Percentiles rank a stretch among this genome's conserved stretches.
Evolutionary conservation across 2,797 vertebrate species (phyloP).

Genomic region (Threskiornis aethiopicus): DNA sequence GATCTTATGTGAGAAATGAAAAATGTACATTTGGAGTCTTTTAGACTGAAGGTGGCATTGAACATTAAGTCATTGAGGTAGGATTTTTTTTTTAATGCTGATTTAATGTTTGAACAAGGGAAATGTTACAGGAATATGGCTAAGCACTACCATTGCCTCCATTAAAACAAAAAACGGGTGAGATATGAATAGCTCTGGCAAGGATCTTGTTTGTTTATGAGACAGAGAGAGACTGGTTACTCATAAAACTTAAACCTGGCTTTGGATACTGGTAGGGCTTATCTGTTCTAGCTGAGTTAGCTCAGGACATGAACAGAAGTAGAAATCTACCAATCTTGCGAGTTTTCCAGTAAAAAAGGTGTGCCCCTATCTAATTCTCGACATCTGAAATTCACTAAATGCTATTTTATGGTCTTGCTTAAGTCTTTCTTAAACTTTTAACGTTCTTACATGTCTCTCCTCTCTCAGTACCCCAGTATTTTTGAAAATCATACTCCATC

Average conservation of each 20-base stretch:
- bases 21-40: background rate
- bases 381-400: background rate
- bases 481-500: background rate
- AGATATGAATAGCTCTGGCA: background rate
- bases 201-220: background rate
- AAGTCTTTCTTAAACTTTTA: background rate
- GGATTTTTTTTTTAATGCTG: background rate
- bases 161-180: background rate
- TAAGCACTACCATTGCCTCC: background rate
- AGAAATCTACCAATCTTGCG: background rate
- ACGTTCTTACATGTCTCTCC: background rate
- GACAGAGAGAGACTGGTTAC: background rate
- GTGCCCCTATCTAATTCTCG: background rate
- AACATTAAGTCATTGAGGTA: background rate
- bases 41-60: background rate
- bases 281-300: background rate
- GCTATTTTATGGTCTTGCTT: background rate
- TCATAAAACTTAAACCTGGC: background rate
- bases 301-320: background rate
- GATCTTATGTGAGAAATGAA: background rate
- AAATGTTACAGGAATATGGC: background rate
- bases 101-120: background rate
- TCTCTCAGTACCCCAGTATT: background rate
- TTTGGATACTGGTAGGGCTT: background rate
- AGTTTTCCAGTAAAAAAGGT: background rate